Evolutionary conservation across 2,797 vertebrate species (phyloP).

Genomic region (Trematomus bernacchii): DNA sequence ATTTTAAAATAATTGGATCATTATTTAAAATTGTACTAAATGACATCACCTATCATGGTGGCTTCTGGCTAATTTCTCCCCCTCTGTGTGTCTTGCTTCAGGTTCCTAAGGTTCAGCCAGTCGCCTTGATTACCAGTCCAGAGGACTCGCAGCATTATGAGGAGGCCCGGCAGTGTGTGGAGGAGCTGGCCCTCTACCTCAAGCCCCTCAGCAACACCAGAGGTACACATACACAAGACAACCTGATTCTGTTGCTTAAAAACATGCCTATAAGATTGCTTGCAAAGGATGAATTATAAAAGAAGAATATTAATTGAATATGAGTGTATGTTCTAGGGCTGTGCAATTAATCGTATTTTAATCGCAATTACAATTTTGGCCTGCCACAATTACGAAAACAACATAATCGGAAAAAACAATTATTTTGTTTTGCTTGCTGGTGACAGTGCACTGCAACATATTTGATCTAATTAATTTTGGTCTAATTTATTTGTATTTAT

Average conservation of each 20-base stretch:
- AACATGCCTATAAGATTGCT: not conserved
- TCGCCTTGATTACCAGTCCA: constrained; percentile 94
- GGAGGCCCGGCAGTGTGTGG: constrained; percentile 97
- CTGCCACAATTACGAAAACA: too few species aligned
- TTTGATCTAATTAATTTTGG: too few species aligned
- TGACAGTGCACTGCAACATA: too few species aligned
- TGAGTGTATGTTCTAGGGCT: not conserved
- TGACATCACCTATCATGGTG: not conserved
- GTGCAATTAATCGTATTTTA: too few species aligned
- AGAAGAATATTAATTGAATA: not conserved
- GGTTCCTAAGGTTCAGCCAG: constrained; percentile 96
- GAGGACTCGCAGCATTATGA: constrained; percentile 99
- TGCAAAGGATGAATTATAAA: not conserved
- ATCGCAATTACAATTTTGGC: too few species aligned
- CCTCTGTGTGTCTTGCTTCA: constrained; percentile 62
- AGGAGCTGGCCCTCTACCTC: constrained; percentile 98
- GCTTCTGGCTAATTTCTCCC: constrained; percentile 11
- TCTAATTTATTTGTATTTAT: too few species aligned
- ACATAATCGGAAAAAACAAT: too few species aligned
- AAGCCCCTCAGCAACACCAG: constrained; percentile 98
- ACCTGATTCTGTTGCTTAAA: not conserved
- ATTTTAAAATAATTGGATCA: not conserved
- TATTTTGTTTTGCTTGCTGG: too few species aligned
- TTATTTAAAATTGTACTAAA: not conserved
- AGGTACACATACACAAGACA: constrained; percentile 80